Evolutionary conservation across 2,797 vertebrate species (phyloP).

Genomic region (Sebastolobus altivelis): DNA sequence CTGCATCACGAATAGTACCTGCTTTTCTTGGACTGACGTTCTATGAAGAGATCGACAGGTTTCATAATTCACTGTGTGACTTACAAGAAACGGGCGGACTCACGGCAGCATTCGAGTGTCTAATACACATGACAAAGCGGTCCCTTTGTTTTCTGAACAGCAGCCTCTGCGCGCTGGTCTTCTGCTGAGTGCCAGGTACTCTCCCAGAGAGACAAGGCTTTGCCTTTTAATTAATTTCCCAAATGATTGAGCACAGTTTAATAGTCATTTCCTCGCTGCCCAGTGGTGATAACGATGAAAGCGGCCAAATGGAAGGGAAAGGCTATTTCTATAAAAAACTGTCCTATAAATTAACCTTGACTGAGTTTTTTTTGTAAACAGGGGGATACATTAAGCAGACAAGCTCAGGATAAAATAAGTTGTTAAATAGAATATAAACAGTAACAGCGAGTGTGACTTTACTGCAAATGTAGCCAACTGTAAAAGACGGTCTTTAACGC

Average conservation of each 20-base stretch:
- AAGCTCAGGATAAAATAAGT: not conserved
- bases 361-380: slow-evolving; percentile 33
- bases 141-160: slow-evolving; percentile 47
- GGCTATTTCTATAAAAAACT: slow-evolving; percentile 36
- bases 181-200: slow-evolving; percentile 40
- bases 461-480: slow-evolving; percentile 28
- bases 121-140: slow-evolving; percentile 25
- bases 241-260: slow-evolving; percentile 59
- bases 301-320: slow-evolving; percentile 39
- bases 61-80: slow-evolving; percentile 26
- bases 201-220: slow-evolving; percentile 43
- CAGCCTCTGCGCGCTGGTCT: slow-evolving; percentile 19
- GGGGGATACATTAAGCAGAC: not conserved
- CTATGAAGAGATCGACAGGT: not conserved
- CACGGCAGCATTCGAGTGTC: slow-evolving; percentile 1
- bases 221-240: slow-evolving; percentile 66
- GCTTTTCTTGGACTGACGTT: not conserved
- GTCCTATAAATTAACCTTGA: slow-evolving; percentile 38
- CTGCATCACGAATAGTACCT: not conserved
- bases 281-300: slow-evolving; percentile 46
- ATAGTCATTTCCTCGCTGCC: slow-evolving; percentile 42
- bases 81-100: slow-evolving; percentile 22
- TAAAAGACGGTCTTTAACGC: slow-evolving; percentile 42
- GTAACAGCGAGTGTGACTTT: slow-evolving; percentile 3
- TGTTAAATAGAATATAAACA: slow-evolving; percentile 2